These are phyloP conservation scores for Hemicrepidius hirtus DNA, from an alignment of 2,888 invertebrate genomes.

Conservation along the genomic window DNA sequence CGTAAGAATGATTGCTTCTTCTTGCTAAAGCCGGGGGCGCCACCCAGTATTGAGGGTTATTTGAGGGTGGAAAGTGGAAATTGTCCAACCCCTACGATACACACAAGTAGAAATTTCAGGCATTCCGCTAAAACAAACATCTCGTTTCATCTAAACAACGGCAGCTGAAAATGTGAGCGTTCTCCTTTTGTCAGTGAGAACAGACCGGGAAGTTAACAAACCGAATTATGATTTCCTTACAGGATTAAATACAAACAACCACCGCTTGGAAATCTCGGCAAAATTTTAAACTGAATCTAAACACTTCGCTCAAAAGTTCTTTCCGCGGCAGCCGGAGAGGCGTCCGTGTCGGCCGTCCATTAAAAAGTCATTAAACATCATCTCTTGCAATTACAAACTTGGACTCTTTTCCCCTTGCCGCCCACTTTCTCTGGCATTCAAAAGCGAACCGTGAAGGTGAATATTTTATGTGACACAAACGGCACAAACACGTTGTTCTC, in stretches of 20 bases:
- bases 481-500: slow-evolving; percentile 37
- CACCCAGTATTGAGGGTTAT: slow-evolving; percentile 56
- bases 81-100: slow-evolving; percentile 41
- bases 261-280: slow-evolving; percentile 23
- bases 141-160: slow-evolving; percentile 15
- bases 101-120: slow-evolving; percentile 36
- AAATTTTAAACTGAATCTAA: slow-evolving; percentile 51
- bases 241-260: slow-evolving; percentile 11
- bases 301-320: slow-evolving; percentile 59
- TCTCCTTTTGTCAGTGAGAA: slow-evolving; percentile 17
- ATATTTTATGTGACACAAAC: slow-evolving; percentile 49
- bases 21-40: slow-evolving; percentile 55
- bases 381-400: slow-evolving; percentile 78
- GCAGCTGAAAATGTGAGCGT: slow-evolving; percentile 20
- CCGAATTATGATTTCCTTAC: slow-evolving; percentile 37
- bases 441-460: slow-evolving; percentile 40
- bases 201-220: slow-evolving; percentile 33
- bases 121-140: slow-evolving; percentile 4
- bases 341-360: slow-evolving; percentile 72
- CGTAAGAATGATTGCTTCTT: slow-evolving; percentile 65
- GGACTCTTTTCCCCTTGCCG: slow-evolving; percentile 61
- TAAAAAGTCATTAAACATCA: slow-evolving; percentile 82
- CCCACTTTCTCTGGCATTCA: slow-evolving; percentile 43
- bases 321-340: slow-evolving; percentile 56
- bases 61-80: slow-evolving; percentile 50